Conservation (phyloP, 2,888 invertebrate species). For the Patella pellucida region DNA sequence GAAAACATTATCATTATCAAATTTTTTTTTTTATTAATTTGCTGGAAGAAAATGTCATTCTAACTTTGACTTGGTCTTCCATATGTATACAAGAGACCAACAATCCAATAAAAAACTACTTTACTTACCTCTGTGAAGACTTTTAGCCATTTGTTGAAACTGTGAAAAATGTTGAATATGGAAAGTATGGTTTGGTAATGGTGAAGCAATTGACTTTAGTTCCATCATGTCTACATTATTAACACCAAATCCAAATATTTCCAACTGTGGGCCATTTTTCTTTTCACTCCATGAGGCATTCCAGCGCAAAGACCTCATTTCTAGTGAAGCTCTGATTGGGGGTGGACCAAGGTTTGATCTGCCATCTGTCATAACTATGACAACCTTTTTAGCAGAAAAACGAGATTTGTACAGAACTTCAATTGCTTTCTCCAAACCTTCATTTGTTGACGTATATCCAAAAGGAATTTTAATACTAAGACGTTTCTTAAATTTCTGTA, state of each 20-base stretch:
- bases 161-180: slow-evolving; percentile 41
- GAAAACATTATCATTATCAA: too few relatives aligned
- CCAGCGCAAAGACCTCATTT: slow-evolving; percentile 47
- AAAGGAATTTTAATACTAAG: slow-evolving; percentile 33
- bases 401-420: slow-evolving; percentile 34
- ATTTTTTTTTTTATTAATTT: too few relatives aligned
- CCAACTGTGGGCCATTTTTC: slow-evolving; percentile 49
- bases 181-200: slow-evolving; percentile 45
- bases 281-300: slow-evolving; percentile 38
- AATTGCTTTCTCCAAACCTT: slow-evolving; percentile 38
- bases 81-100: background rate
- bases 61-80: background rate
- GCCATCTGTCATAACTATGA: slow-evolving; percentile 51
- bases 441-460: slow-evolving; percentile 50
- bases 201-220: slow-evolving; percentile 43
- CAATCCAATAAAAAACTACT: background rate
- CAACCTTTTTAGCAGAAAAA: slow-evolving; percentile 39
- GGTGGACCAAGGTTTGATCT: slow-evolving; percentile 52
- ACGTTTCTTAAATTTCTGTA: slow-evolving; percentile 26
- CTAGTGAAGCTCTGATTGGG: slow-evolving; percentile 46
- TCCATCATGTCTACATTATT: slow-evolving; percentile 44
- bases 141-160: slow-evolving; percentile 44
- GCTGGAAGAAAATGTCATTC: too few relatives aligned
- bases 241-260: slow-evolving; percentile 51
- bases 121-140: slow-evolving; percentile 47